phyloP scores from a whole-genome alignment of 2,113 vertebrate genomes.

The Podarcis cretensis region DNA sequence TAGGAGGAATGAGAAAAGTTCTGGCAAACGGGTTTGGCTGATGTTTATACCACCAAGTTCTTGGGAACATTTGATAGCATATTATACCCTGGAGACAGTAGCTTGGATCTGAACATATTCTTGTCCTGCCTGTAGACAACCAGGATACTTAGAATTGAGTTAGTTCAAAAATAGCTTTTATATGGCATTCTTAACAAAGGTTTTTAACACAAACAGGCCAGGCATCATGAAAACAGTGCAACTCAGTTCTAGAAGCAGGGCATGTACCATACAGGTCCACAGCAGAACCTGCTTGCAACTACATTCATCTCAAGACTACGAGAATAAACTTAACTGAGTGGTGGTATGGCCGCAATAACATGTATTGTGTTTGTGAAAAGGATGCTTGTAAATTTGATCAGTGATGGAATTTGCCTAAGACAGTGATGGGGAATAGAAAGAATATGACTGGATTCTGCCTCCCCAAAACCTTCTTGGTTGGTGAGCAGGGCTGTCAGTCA shows the following conservation, averaged over 20 bases:
- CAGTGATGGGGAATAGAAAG: no score
- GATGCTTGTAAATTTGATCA: no score
- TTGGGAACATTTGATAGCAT: not conserved
- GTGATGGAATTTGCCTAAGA: not conserved
- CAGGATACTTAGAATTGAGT: not conserved
- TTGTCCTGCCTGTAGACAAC: not conserved
- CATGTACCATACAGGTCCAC: not conserved
- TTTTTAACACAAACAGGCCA: not conserved
- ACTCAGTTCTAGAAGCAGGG: not conserved
- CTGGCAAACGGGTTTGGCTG: not conserved
- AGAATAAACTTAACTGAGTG: not conserved
- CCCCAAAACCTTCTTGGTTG: no score
- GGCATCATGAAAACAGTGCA: not conserved
- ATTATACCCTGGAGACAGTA: not conserved
- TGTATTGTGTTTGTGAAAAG: not conserved
- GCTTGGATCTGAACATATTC: not conserved
- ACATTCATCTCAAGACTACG: not conserved
- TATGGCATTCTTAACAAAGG: not conserved
- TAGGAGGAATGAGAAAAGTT: not conserved
- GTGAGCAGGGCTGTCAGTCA: no score
- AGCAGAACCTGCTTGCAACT: not conserved
- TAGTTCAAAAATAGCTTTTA: not conserved
- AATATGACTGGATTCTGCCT: no score
- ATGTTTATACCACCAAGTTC: not conserved
- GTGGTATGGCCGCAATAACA: not conserved